Base-by-base conservation (phyloP, 2,797 vertebrate species). In the Eutrigla gurnardus region DNA sequence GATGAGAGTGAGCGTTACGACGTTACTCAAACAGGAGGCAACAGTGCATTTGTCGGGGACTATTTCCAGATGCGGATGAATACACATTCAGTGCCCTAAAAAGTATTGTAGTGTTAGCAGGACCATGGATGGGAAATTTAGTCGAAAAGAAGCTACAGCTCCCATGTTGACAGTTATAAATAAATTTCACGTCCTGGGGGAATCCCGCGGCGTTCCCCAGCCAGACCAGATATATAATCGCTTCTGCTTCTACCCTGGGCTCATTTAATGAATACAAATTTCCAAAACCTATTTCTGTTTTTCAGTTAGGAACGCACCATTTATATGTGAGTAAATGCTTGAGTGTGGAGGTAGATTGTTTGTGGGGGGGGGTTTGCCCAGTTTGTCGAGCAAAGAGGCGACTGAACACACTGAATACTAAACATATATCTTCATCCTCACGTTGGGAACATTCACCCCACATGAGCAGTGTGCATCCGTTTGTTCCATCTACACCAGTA, bases 31-130 rank as follows among this genome's bases (percentile, higher is more conserved):
- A 25, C 50, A 49, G 47, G 50, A 47, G 39, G 47, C 68, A 69
- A 63, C n/a, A 1, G 4, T 63, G 47, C 18, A 46, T 67, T 50
- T 80, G 46, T 70, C 42, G 12, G 45, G 6, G 42, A 67, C n/a
- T 70, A 65, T 65, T 76, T 78, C 65, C 53, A 67, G 69, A n/a
- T n/a, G 50, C 1, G 3, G 37, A 75, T 78, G 14, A 67, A 62
- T 47, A 50, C 18, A 58, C 0, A 45, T 68, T 65, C 65, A 42
- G 14, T 35, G 7, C n/a, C 39, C 4, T 60, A 17, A 25, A 67
- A 65, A 35, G 45, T 45, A 6, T 77, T 64, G 82, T 25, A 42
- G 35, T 43, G 8, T 66, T 18, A 52, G 58, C 52, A 60, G 43
- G 62, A 40, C 3, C 4, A 5, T 18, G 3, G 14, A 14, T 47